Evolutionary conservation across 2,888 invertebrate genomes (phyloP).

Genomic region (Dichetophora obliterata): DNA sequence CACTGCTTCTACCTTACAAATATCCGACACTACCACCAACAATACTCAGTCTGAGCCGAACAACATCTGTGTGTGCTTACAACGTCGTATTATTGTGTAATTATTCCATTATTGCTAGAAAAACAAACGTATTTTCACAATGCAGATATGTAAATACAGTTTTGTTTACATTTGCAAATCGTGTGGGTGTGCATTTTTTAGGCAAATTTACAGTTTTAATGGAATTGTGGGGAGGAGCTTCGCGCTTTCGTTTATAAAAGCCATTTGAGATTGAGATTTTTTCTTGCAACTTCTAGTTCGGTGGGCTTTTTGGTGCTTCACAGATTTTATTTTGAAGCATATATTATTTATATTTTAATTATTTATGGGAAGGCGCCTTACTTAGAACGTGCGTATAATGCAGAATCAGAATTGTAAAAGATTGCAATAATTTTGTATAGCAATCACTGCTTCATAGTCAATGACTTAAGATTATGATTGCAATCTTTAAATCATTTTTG

Average conservation of each 20-base stretch:
- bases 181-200: conserved; percentile 27
- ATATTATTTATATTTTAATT: no score
- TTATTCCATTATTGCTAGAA: conserved; percentile 29
- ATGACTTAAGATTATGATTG: no score
- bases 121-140: conserved; percentile 19
- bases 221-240: background rate
- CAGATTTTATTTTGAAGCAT: no score
- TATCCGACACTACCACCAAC: background rate
- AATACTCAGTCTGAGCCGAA: conserved; percentile 22
- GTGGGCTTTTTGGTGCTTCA: no score
- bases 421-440: no score
- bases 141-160: conserved; percentile 2
- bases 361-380: no score
- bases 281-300: no score
- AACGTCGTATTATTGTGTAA: background rate
- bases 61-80: conserved; percentile 7
- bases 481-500: no score
- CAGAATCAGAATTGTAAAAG: no score
- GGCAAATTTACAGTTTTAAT: background rate
- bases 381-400: no score
- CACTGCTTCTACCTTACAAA: background rate
- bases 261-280: background rate
- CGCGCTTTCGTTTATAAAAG: background rate
- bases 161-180: conserved; percentile 29
- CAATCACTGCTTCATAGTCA: no score